Evolutionary conservation across 2,888 invertebrate species (phyloP), one percentile per base, ranked within the genome.

Genomic region (Epistrophe grossulariae): DNA sequence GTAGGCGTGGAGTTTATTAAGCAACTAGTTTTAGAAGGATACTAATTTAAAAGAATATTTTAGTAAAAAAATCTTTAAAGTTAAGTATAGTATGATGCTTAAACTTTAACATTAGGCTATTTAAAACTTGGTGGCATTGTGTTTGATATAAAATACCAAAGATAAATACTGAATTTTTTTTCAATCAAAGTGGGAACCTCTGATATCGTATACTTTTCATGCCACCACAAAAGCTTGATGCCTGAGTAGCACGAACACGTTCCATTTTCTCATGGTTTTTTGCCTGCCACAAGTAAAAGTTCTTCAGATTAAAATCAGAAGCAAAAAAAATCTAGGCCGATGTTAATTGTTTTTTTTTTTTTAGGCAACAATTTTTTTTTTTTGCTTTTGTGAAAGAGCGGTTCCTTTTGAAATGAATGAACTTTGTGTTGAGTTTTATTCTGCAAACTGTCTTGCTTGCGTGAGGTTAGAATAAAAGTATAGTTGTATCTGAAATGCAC

Each of bases 271-370:
- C 64, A 60, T 73, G 70, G 68, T 73, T 81, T 24, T 79, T 84
- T 79, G 78, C 81, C 85, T 64, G 78, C 81, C 81, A 78, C 55
- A 60, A 72, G 74, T 24, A 74, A 78, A 82, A 79, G 45, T 83
- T 83, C 68, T 76, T 66, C 71, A 79, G 87, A 87, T 79, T 76
- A 79, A 83, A 87, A 83, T 83, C 82, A 72, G 71, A 64, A 52
- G 66, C 66, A 52, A 84, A 64, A 60, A 52, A 24, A 43, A 72
- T 79, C 79, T 77, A 66, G 66, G 66, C 79, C 79, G 45, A 83
- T 79, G 83, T 83, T 85, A 81, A 81, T 85, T 85, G 81, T 81
- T 85, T 85, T 84, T 85, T 73, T 80, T 66, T 81, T 81, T 71
- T 74, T 80, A 77, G 80, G 84, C 52, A 35, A n/a, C n/a, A 78